phyloP scores from a whole-genome alignment of 2,113 vertebrate species.

The Chamaea fasciata region DNA sequence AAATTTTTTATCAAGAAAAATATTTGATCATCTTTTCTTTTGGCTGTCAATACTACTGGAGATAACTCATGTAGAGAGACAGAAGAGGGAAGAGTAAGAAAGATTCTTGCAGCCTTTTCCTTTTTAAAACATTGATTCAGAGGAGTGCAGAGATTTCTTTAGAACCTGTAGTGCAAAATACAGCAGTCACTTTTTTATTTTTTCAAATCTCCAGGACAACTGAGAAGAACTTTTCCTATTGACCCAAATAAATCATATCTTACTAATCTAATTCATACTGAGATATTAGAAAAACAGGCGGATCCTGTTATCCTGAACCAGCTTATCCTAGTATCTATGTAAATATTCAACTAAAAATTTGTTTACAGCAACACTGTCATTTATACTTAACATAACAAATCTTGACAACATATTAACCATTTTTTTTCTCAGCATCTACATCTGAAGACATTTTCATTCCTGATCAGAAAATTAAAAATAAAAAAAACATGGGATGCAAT shows the following conservation, averaged over 20 bases:
- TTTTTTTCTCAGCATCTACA: background rate
- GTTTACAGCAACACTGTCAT: background rate
- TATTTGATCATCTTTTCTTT: background rate
- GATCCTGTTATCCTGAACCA: background rate
- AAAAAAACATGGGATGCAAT: background rate
- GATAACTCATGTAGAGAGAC: rapidly evolving
- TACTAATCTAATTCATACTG: background rate
- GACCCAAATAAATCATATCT: background rate
- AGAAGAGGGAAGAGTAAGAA: background rate
- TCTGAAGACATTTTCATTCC: background rate
- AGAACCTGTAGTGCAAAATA: background rate
- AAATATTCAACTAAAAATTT: constrained; percentile 1
- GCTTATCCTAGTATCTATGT: background rate
- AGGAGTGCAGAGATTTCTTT: background rate
- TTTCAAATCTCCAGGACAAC: background rate
- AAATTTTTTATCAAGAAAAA: background rate
- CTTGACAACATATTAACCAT: background rate
- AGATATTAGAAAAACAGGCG: background rate
- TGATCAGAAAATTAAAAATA: background rate
- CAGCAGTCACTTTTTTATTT: background rate
- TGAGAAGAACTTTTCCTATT: background rate
- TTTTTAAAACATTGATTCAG: background rate
- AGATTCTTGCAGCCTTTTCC: background rate
- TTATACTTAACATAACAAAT: background rate
- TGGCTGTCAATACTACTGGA: background rate